These are phyloP conservation scores for Alethe castanea DNA, from an alignment of 2,113 vertebrate species.

Conservation along the genomic window DNA sequence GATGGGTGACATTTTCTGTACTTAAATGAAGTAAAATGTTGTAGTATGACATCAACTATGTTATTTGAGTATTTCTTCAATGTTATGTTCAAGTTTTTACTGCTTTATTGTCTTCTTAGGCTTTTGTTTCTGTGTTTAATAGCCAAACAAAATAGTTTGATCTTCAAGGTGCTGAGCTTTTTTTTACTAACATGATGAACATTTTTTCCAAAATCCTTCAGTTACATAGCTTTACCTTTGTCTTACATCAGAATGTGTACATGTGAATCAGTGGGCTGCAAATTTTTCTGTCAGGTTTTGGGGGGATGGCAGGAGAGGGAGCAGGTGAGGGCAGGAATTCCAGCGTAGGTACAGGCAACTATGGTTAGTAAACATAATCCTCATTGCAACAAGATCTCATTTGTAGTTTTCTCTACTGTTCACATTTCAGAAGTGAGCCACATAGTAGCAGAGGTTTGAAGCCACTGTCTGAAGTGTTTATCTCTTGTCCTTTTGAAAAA, in stretches of 20 bases:
- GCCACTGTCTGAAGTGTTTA: neutral
- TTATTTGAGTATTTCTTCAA: slow-evolving; percentile 47
- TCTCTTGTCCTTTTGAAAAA: neutral
- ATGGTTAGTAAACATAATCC: neutral
- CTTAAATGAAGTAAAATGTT: slow-evolving; percentile 68
- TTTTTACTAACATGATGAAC: neutral
- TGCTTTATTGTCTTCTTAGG: neutral
- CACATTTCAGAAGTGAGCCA: neutral
- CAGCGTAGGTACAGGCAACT: neutral
- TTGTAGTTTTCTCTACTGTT: neutral
- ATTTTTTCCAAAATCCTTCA: neutral
- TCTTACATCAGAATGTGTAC: neutral
- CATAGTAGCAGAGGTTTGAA: neutral
- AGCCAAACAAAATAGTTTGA: neutral
- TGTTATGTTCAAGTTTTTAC: neutral
- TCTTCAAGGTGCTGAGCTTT: slow-evolving; percentile 20
- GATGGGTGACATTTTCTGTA: slow-evolving; percentile 54
- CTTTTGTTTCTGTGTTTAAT: neutral
- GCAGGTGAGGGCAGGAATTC: neutral
- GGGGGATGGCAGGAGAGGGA: neutral
- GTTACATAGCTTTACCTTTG: neutral
- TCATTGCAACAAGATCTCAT: neutral
- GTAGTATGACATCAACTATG: slow-evolving; percentile 18
- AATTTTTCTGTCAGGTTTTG: neutral
- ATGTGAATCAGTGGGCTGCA: neutral